These are phyloP conservation scores for Malacoctenus gilli DNA, from an alignment of 2,797 vertebrate genomes.

Conservation along the genomic window DNA sequence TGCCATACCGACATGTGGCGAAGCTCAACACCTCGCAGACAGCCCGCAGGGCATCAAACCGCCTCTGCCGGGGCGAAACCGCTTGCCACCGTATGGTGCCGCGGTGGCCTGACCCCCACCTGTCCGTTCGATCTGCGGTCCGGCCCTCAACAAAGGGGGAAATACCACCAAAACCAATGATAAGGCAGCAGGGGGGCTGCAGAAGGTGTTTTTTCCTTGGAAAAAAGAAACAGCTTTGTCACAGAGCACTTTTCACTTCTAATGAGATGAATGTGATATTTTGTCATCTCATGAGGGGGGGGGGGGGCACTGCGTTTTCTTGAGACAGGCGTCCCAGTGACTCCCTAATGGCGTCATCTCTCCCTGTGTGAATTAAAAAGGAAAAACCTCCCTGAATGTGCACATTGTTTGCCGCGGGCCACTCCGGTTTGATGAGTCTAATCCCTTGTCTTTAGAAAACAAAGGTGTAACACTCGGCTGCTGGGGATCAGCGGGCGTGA, in stretches of 20 bases:
- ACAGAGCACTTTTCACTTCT: slow-evolving; percentile 47
- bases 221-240: slow-evolving; percentile 11
- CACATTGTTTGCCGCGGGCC: slow-evolving; percentile 47
- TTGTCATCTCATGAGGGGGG: slow-evolving; percentile 42
- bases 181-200: background rate
- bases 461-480: slow-evolving; percentile 60
- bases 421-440: slow-evolving; percentile 55
- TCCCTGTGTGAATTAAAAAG: slow-evolving; percentile 45
- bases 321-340: slow-evolving; percentile 34
- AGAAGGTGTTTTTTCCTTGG: slow-evolving; percentile 7
- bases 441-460: slow-evolving; percentile 67
- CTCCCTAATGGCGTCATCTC: slow-evolving; percentile 47
- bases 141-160: slow-evolving; percentile 1
- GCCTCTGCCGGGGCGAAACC: slow-evolving; percentile 32
- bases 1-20: slow-evolving; percentile 45
- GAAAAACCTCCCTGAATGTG: slow-evolving; percentile 37
- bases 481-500: slow-evolving; percentile 50
- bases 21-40: slow-evolving; percentile 53
- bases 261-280: slow-evolving; percentile 62
- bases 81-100: slow-evolving; percentile 46
- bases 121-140: slow-evolving; percentile 41
- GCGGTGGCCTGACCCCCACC: slow-evolving; percentile 37
- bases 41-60: slow-evolving; percentile 56
- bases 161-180: background rate
- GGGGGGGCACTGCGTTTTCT: slow-evolving; percentile 28